Conservation (phyloP, 64 coral and sea anemone genomes). For the Pocillopora damicornis region DNA sequence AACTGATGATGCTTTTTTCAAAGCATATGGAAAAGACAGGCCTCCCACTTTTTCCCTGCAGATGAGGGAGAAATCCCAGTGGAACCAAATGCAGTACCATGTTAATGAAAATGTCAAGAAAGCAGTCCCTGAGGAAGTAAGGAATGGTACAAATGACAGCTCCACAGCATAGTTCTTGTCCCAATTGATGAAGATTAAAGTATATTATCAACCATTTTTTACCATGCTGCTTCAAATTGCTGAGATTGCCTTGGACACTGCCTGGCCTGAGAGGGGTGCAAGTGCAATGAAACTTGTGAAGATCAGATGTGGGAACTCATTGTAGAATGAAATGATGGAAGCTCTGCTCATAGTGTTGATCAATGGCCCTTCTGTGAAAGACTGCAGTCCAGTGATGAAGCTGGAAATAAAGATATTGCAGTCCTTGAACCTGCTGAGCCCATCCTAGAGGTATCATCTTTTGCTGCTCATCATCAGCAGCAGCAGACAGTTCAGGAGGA, state of each 20-base stretch:
- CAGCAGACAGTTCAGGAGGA: too few species aligned
- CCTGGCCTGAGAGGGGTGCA: conserved; percentile 13
- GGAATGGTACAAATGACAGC: conserved; percentile 36
- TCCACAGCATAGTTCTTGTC: conserved; percentile 44
- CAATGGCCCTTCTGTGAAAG: conserved; percentile 43
- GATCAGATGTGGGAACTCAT: conserved; percentile 23
- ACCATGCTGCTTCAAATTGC: conserved; percentile 30
- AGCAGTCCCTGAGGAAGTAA: conserved; percentile 28
- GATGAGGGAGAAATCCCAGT: too few species aligned
- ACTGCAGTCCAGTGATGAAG: conserved; percentile 17
- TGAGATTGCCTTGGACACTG: conserved; percentile 17
- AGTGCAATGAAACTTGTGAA: conserved; percentile 6
- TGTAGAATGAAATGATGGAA: conserved; percentile 25
- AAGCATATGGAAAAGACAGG: too few species aligned
- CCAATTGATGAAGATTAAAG: conserved; percentile 25
- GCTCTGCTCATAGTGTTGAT: conserved; percentile 36
- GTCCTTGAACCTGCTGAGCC: too few species aligned
- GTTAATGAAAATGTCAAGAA: not conserved
- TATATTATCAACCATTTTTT: conserved; percentile 41
- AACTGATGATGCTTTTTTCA: too few species aligned
- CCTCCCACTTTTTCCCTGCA: too few species aligned
- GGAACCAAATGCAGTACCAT: too few species aligned
- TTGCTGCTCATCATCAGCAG: too few species aligned
- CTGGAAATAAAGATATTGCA: conserved; percentile 16
- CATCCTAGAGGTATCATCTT: too few species aligned